Evolutionary conservation across 2,113 vertebrate genomes (phyloP), one percentile per base, ranked within the genome.

Genomic region (Oreochromis tanganicae): DNA sequence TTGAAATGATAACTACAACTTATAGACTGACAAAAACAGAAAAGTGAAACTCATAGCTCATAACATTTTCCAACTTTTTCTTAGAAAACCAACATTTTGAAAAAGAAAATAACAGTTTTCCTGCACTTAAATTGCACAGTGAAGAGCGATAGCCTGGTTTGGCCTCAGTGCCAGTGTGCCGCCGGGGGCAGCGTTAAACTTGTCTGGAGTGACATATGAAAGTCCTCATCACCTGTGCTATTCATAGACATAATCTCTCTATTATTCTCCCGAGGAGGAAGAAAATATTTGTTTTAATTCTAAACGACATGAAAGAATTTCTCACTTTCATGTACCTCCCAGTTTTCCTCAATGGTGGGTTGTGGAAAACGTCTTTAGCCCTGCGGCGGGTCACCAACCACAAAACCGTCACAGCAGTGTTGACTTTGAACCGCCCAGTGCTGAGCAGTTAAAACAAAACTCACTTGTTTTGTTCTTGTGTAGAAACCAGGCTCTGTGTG

Each of bases 381-480:
- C 83, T 84, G 82, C 14, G 52, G 92, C 90, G 81, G 92, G 87
- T 91, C 87, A 91, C 73, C 36, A 82, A 71, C 82, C 91, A 2
- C 93, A 80, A 61, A 85, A 36, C 68, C 34, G 54, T 85, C 6
- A 21, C 82, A 80, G 86, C 79, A 17, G 46, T 32, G 85, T 87
- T 24, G 73, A 68, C 91, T 91, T 91, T 90, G 88, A 93, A 91
- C 88, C 90, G 78, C 88, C 92, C 88, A 79, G 71, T 1, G 50
- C 82, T 5, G 82, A 85, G 78, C 85, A 63, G 85, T 89, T 85
- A 61, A 91, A 90, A 90, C 85, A 83, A 83, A 88, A 85, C 75
- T 68, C 84, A 9, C 86, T 90, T 92, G 88, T 94, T 91, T 94
- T 92, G 89, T 89, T 90, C 84, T 89, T 12, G 82, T 48, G 38